phyloP scores from a whole-genome alignment of 2,797 vertebrate genomes.

The Enoplosus armatus region DNA sequence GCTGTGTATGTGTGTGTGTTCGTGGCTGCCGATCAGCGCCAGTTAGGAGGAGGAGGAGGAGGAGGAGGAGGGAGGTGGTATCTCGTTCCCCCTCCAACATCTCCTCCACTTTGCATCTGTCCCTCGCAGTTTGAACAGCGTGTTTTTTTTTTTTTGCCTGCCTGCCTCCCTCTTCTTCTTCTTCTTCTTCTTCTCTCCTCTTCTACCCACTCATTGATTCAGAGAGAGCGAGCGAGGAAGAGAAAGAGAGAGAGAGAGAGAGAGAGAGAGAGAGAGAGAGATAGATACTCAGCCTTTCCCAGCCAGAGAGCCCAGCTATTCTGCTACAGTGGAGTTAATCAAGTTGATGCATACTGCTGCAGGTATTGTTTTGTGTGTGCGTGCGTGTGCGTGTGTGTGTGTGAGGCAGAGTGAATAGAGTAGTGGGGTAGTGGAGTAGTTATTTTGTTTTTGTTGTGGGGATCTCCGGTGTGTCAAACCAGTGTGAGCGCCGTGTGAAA shows the following conservation, averaged over 20 bases:
- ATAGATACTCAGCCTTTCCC: constrained; percentile 88
- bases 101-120: constrained; percentile 99
- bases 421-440: constrained; percentile 61
- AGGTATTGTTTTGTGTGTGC: constrained; percentile 89
- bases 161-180: constrained; percentile 75
- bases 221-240: constrained; percentile 83
- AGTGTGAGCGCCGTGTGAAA: constrained; percentile 63
- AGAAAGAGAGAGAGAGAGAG: constrained; percentile 77
- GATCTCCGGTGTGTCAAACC: constrained; percentile 67
- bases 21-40: constrained; percentile 82
- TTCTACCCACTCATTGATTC: constrained; percentile 87
- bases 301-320: constrained; percentile 85
- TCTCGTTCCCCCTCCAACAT: constrained; percentile 99
- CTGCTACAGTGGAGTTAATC: constrained; percentile 98
- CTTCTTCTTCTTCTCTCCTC: constrained; percentile 76
- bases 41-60: constrained; percentile 78
- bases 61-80: constrained; percentile 91
- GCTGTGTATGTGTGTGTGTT: constrained; percentile 80
- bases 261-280: constrained; percentile 59
- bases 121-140: constrained; percentile 96
- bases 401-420: constrained; percentile 32
- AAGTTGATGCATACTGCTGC: constrained; percentile 99
- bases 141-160: constrained; percentile 79
- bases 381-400: constrained; percentile 19
- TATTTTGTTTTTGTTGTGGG: constrained; percentile 72